Base-by-base conservation (phyloP, 2,888 invertebrate genomes). In the Trissoscelio sp. region DNA sequence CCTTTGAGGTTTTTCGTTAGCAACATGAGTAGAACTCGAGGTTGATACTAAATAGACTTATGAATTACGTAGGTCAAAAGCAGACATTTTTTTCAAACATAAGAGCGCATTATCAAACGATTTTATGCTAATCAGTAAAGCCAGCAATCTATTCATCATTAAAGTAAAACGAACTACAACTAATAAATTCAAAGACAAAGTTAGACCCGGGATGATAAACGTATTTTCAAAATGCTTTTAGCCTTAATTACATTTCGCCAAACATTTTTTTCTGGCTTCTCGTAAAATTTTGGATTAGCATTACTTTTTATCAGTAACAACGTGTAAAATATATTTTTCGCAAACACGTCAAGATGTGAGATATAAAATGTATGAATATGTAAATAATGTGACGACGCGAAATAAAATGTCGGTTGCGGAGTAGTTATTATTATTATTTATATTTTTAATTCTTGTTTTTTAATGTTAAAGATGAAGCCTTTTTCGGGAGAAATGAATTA, bases 1-100 rank as follows among this genome's bases (percentile, higher is more conserved):
- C 57, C 46, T 58, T 70, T 70, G 58, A 70, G 58, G 58, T 58
- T 16, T 70, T 58, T 48, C 46, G 46, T 70, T 70, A 58, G 39
- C 48, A 58, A 57, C 34, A 57, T 16, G 69, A 69, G 69, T 69
- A 53, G 66, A 24, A 53, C 37, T 37, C 11, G 55, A 57, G 37
- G 22, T 37, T 46, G 18, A 57, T 46, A 31, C 14, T 53, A 55
- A 67, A 67, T 44, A 67, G 67, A 42, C 20, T 42, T 67, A 55
- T 67, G 31, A 44, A 67, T 67, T 55, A 55, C 44, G 12, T 9
- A 20, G 31, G 37, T 67, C 42, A 67, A 55, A 67, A 55, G 44
- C 20, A 44, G 44, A 55, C 31, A 18, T 31, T 67, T 28, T 67
- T 48, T 37, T 6, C 7, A 4, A 28, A 66, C 6, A n/a, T 16